phyloP scores from a whole-genome alignment of 2,888 invertebrate genomes.

The Amaurobius ferox region DNA sequence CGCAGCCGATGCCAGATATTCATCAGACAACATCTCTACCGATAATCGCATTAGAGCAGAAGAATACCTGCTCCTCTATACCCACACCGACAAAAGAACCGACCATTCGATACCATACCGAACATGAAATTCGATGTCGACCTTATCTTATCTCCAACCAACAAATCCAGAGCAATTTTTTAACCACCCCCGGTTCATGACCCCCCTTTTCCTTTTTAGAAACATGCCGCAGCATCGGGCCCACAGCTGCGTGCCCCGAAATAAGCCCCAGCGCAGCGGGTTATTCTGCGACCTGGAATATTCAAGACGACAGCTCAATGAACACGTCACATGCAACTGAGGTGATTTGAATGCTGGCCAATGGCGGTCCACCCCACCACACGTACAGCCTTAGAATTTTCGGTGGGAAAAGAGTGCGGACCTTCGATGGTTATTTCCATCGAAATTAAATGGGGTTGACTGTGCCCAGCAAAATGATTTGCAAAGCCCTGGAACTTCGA shows the following conservation, averaged over 20 bases:
- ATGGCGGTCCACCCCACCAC: not conserved
- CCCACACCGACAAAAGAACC: not conserved
- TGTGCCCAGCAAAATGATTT: not conserved
- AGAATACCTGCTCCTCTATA: not conserved
- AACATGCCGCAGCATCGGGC: constrained; percentile 15
- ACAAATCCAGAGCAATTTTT: constrained; percentile 6
- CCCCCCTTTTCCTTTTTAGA: constrained; percentile 16
- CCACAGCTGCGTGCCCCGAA: constrained; percentile 34
- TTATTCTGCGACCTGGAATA: constrained; percentile 16
- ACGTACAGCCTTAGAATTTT: not conserved
- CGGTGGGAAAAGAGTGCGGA: constrained; percentile 5
- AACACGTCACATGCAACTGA: constrained; percentile 48
- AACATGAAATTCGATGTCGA: not conserved
- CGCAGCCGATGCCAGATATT: not conserved
- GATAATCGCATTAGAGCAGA: not conserved
- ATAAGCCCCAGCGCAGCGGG: constrained; percentile 30
- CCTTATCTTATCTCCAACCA: constrained; percentile 3
- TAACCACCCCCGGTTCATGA: not conserved
- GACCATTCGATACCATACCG: constrained; percentile 1
- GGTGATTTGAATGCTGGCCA: constrained; percentile 42
- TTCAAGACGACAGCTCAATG: constrained; percentile 51
- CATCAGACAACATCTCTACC: not conserved
- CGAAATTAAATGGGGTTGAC: constrained; percentile 11
- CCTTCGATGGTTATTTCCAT: constrained; percentile 12
- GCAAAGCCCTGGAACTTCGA: not conserved